Evolutionary conservation across 2,888 invertebrate species (phyloP).

Genomic region (Apotomis betuletana): DNA sequence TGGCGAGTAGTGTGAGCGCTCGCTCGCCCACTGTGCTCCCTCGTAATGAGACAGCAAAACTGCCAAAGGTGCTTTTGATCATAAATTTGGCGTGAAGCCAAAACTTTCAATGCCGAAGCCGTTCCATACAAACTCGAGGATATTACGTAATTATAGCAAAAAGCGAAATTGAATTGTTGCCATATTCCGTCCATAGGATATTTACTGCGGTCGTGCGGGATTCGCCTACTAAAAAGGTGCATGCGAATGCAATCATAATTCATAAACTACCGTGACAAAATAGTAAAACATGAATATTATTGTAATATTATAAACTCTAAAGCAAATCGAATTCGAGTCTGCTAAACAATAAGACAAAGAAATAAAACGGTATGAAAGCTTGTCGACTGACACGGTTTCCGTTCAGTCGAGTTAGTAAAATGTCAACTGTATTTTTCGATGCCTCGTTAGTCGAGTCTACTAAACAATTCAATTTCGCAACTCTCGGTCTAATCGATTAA

Average conservation of each 20-base stretch:
- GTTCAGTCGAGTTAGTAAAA: constrained; percentile 11
- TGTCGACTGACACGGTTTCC: constrained; percentile 5
- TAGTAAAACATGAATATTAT: constrained; percentile 44
- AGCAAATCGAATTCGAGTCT: constrained; percentile 55
- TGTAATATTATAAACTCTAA: constrained; percentile 54
- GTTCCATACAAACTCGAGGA: constrained; percentile 67
- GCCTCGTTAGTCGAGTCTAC: constrained; percentile 18
- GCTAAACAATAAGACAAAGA: constrained; percentile 44
- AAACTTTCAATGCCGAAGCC: constrained; percentile 72
- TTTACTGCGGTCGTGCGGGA: constrained; percentile 73
- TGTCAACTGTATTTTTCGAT: constrained; percentile 18
- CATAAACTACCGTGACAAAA: constrained; percentile 71
- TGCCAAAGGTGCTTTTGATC: constrained; percentile 67
- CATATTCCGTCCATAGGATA: constrained; percentile 76
- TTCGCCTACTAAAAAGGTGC: constrained; percentile 66
- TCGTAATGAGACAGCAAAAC: constrained; percentile 70
- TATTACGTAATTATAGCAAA: constrained; percentile 72
- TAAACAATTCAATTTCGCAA: constrained; percentile 63
- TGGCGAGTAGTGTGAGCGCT: constrained; percentile 9
- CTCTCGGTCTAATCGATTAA: constrained; percentile 40
- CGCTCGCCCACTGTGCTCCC: constrained; percentile 49
- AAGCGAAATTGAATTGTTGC: constrained; percentile 83
- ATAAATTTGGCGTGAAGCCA: constrained; percentile 74
- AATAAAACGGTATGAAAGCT: constrained; percentile 44
- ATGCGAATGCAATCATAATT: constrained; percentile 72